Percentiles rank a stretch among this genome's conserved stretches.
phyloP scores from a whole-genome alignment of 2,888 invertebrate genomes.

The Toxonevra muliebris region DNA sequence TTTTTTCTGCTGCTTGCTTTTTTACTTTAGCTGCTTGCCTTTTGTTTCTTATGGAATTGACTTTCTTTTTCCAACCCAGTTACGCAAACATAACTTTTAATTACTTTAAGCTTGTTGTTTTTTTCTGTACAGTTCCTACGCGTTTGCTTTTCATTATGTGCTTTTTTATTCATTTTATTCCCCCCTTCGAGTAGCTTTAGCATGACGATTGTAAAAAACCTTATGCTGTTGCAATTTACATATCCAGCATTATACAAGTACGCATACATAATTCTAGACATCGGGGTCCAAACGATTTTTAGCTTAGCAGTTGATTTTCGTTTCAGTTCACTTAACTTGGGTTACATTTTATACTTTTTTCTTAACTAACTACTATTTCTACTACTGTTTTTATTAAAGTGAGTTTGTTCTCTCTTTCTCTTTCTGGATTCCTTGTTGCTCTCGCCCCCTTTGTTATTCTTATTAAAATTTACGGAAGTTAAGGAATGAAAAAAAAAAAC shows the following conservation, averaged over 20 bases:
- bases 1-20: conserved; percentile 13
- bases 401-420: background rate
- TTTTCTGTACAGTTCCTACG: background rate
- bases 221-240: too few relatives aligned
- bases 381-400: background rate
- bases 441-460: background rate
- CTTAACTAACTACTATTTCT: background rate
- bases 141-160: background rate
- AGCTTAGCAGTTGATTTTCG: conserved; percentile 11
- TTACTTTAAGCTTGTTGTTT: conserved; percentile 27
- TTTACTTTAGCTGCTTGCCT: conserved; percentile 12
- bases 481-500: too few relatives aligned
- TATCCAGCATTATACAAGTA: too few relatives aligned
- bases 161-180: background rate
- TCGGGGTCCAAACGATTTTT: background rate
- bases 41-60: background rate
- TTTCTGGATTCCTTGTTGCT: background rate
- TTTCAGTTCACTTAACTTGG: conserved; percentile 15
- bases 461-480: background rate
- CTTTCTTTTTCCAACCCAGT: conserved; percentile 15
- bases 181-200: too few relatives aligned
- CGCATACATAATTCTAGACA: background rate
- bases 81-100: conserved; percentile 36
- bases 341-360: too few relatives aligned
- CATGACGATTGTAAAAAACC: too few relatives aligned